These are phyloP conservation scores for Hemibagrus wyckioides DNA, from an alignment of 2,113 vertebrate species.

Conservation along the genomic window DNA sequence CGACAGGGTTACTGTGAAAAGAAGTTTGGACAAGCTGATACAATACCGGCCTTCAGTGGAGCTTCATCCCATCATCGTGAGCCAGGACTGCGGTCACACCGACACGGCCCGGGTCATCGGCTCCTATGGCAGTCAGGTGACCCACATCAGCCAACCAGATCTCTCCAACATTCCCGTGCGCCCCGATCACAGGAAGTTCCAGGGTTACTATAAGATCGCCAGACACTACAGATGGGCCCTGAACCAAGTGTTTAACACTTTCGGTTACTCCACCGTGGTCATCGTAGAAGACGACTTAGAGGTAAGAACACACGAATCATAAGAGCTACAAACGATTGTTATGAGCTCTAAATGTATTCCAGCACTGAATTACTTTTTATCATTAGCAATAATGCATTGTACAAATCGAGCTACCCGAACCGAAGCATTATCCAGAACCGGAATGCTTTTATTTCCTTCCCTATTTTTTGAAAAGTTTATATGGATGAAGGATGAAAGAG, in stretches of 20 bases:
- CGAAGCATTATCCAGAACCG: background rate
- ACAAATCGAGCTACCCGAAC: background rate
- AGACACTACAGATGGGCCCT: slow-evolving; percentile 93
- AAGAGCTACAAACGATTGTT: background rate
- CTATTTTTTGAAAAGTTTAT: background rate
- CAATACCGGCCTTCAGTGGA: slow-evolving; percentile 82
- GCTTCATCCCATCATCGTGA: slow-evolving; percentile 86
- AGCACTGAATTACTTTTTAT: background rate
- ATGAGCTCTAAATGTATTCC: background rate
- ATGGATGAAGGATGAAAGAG: slow-evolving; percentile 20
- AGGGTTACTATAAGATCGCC: slow-evolving; percentile 90
- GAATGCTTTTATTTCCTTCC: background rate
- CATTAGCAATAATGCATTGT: background rate
- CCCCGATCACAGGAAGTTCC: slow-evolving; percentile 89
- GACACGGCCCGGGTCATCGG: slow-evolving; percentile 84
- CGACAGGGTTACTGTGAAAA: slow-evolving; percentile 87
- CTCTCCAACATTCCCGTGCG: slow-evolving; percentile 77
- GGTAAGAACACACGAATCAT: slow-evolving; percentile 57
- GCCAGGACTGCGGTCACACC: slow-evolving; percentile 91
- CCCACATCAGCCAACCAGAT: slow-evolving; percentile 84
- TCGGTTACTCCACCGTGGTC: slow-evolving; percentile 81
- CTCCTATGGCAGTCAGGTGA: slow-evolving; percentile 82
- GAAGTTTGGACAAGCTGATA: slow-evolving; percentile 86
- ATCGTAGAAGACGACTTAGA: slow-evolving; percentile 95
- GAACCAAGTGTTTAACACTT: slow-evolving; percentile 81